Conservation (phyloP, 2,797 vertebrate genomes). For the Lates japonicus region DNA sequence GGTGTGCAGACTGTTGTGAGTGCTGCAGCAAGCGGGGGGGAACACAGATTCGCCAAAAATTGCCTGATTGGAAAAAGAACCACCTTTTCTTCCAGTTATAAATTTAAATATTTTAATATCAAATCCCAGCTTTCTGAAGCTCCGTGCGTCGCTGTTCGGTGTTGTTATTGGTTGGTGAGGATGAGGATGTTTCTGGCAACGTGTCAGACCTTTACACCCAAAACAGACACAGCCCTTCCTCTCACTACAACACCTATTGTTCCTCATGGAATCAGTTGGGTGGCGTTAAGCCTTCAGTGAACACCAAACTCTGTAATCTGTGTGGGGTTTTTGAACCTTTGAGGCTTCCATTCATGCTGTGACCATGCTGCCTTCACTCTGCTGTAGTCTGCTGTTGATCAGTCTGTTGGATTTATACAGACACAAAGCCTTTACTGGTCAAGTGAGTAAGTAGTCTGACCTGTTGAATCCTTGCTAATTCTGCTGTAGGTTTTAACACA, state of each 20-base stretch:
- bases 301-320: not conserved
- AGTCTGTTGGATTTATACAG: conserved; percentile 23
- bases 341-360: conserved; percentile 1
- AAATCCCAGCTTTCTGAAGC: not conserved
- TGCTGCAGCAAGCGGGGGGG: conserved; percentile 61
- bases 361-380: not conserved
- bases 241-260: conserved; percentile 50
- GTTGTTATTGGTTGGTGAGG: conserved; percentile 21
- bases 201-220: conserved; percentile 64
- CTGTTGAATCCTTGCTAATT: conserved; percentile 71
- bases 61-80: not conserved
- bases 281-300: not conserved
- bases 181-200: conserved; percentile 59
- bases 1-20: conserved; percentile 69
- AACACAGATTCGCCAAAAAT: conserved; percentile 13
- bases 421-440: conserved; percentile 49
- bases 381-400: conserved; percentile 23
- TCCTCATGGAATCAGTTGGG: conserved; percentile 34
- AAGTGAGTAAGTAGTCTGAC: conserved; percentile 47
- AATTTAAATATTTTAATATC: not conserved
- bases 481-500: not conserved
- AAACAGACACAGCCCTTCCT: conserved; percentile 40
- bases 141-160: not conserved
- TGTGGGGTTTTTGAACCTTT: not conserved
- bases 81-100: not conserved